Percentiles rank a stretch among this genome's conserved stretches.
These are phyloP conservation scores for Andrena cerasifolii DNA, from an alignment of 1,140 invertebrate genomes.

Conservation along the genomic window DNA sequence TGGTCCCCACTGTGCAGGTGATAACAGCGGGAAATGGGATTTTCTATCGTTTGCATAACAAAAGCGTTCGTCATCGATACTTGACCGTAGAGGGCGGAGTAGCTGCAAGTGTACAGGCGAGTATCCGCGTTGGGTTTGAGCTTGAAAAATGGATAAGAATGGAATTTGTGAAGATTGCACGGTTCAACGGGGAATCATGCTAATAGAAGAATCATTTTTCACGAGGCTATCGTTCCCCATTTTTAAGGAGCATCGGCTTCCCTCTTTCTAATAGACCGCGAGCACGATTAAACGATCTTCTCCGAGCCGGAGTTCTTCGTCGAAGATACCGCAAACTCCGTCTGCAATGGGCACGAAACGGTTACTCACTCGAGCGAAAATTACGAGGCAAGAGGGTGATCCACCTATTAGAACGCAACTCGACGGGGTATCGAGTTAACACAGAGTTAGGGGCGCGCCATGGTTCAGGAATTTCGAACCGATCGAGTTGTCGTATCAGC, in stretches of 20 bases:
- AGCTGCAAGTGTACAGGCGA: too few species aligned
- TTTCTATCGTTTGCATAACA: background rate
- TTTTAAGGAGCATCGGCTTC: too few species aligned
- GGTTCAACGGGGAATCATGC: too few species aligned
- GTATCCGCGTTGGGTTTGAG: too few species aligned
- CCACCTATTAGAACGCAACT: background rate
- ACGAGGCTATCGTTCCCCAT: too few species aligned
- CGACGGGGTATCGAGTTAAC: conserved; percentile 13
- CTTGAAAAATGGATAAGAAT: too few species aligned
- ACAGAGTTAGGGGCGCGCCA: background rate
- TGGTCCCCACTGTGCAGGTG: background rate
- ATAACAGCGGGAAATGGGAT: conserved; percentile 5
- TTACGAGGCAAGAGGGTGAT: background rate
- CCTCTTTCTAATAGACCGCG: too few species aligned
- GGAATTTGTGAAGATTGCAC: too few species aligned
- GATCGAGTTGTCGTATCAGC: conserved; percentile 5
- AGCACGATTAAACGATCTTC: background rate
- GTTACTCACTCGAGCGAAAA: background rate
- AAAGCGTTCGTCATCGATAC: too few species aligned
- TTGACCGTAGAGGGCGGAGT: too few species aligned
- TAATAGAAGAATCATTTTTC: too few species aligned
- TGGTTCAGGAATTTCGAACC: background rate
- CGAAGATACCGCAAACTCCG: background rate
- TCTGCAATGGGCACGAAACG: background rate
- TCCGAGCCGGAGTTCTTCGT: background rate